A percentile compares a stretch with the other conserved stretches of the same genome.
Conservation (phyloP, 2,113 vertebrate species). For the Glaucidium brasilianum region DNA sequence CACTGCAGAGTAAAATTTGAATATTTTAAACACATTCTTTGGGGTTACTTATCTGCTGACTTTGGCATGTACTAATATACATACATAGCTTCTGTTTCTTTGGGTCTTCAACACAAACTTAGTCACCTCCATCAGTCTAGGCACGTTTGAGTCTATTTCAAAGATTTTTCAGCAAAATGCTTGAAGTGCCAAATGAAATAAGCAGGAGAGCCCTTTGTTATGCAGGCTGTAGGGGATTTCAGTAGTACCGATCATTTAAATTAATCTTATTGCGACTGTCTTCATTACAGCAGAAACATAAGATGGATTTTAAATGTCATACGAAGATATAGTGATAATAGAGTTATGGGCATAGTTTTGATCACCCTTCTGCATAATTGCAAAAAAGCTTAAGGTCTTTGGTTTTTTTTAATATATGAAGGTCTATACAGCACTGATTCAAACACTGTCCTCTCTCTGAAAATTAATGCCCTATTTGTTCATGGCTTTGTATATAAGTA, state of each 20-base stretch:
- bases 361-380: background rate
- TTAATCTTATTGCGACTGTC: background rate
- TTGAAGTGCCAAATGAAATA: constrained; percentile 4
- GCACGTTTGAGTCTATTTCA: background rate
- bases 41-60: background rate
- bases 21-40: background rate
- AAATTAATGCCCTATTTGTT: background rate
- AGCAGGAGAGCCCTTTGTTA: background rate
- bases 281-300: background rate
- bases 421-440: background rate
- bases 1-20: background rate
- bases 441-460: background rate
- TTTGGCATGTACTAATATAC: background rate
- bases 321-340: background rate
- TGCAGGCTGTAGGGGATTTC: background rate
- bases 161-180: background rate
- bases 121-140: background rate
- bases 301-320: background rate
- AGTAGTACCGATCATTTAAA: background rate
- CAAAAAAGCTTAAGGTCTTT: background rate
- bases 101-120: background rate
- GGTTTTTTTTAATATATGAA: background rate
- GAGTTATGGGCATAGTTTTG: background rate
- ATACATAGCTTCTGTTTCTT: background rate
- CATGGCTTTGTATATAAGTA: background rate